Percentiles rank a stretch among this genome's conserved stretches.
phyloP scores from a whole-genome alignment of 2,888 invertebrate genomes.

The Synanthedon myopaeformis region DNA sequence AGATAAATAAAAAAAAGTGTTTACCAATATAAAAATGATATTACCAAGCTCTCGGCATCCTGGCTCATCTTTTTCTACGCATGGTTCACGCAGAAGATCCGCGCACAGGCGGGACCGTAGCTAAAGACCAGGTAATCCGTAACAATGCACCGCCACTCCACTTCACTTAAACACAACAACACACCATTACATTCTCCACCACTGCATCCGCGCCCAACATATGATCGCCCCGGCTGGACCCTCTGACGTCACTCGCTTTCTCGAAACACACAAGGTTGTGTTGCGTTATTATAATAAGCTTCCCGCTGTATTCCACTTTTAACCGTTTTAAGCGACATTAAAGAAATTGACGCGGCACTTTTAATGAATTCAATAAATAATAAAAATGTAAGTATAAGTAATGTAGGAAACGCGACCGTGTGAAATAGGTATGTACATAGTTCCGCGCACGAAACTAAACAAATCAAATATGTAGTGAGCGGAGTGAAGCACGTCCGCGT shows the following conservation, averaged over 20 bases:
- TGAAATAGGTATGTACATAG: constrained; percentile 66
- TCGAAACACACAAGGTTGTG: constrained; percentile 51
- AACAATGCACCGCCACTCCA: constrained; percentile 52
- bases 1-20: neutral
- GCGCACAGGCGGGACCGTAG: constrained; percentile 42
- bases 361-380: constrained; percentile 28
- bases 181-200: constrained; percentile 58
- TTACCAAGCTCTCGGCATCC: constrained; percentile 80
- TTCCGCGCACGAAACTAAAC: constrained; percentile 59
- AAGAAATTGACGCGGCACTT: constrained; percentile 23
- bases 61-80: constrained; percentile 78
- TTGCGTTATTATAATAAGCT: constrained; percentile 17
- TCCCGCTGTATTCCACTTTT: constrained; percentile 14
- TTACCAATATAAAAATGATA: constrained; percentile 44
- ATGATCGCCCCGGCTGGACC: constrained; percentile 61
- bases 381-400: constrained; percentile 41
- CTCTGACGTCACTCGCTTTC: constrained; percentile 67
- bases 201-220: constrained; percentile 69
- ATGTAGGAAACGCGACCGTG: constrained; percentile 44
- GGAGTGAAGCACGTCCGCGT: constrained; percentile 69
- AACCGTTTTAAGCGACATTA: constrained; percentile 20
- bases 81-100: constrained; percentile 65
- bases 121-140: constrained; percentile 45
- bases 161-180: constrained; percentile 48
- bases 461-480: constrained; percentile 14